These are phyloP conservation scores for Propithecus perrieri DNA, from an alignment of 2,797 vertebrate genomes.

Conservation along the genomic window DNA sequence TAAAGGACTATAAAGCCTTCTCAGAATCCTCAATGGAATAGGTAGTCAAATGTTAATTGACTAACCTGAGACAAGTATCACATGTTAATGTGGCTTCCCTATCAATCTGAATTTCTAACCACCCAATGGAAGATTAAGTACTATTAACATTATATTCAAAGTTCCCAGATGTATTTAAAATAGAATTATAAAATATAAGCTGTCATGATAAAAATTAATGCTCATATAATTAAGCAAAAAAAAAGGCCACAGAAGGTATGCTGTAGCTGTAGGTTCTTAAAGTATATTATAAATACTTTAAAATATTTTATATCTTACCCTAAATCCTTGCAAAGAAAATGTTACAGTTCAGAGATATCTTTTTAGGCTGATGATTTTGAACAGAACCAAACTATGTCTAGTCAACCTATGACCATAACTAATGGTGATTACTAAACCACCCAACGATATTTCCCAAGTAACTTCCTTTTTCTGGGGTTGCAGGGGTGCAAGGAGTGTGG, in stretches of 20 bases:
- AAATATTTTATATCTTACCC: not conserved
- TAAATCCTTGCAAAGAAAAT: slow-evolving; percentile 30
- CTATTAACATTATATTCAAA: not conserved
- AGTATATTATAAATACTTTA: not conserved
- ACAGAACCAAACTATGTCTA: not conserved
- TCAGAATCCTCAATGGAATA: not conserved
- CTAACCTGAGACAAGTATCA: not conserved
- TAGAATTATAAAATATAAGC: slow-evolving; percentile 8
- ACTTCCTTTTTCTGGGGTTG: not conserved
- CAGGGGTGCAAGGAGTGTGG: not conserved
- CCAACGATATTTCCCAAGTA: not conserved
- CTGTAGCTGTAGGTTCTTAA: not conserved
- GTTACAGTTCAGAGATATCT: not conserved
- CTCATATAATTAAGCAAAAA: not conserved
- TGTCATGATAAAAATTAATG: not conserved
- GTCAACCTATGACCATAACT: not conserved
- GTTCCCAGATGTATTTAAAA: not conserved
- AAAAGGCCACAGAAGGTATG: not conserved
- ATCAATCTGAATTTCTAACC: not conserved
- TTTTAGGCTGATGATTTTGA: not conserved
- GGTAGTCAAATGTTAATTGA: not conserved
- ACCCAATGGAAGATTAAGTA: not conserved
- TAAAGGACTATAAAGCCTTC: not conserved
- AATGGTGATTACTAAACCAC: not conserved
- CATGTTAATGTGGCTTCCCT: not conserved